Conservation (phyloP, 2,888 invertebrate species). For the Aelia acuminata region DNA sequence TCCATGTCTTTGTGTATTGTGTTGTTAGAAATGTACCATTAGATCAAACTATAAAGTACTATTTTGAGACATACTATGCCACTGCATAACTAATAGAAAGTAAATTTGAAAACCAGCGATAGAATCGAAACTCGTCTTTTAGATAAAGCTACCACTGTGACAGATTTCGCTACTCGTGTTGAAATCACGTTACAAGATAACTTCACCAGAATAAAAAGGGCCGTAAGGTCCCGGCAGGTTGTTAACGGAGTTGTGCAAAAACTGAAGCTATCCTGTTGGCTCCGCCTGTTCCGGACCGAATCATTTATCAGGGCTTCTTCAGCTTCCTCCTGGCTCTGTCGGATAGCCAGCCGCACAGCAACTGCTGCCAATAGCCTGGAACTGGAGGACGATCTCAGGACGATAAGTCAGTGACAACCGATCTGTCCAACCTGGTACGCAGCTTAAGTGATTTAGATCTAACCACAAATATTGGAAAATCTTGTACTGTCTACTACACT, state of each 20-base stretch:
- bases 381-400: background rate
- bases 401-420: background rate
- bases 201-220: background rate
- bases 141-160: background rate
- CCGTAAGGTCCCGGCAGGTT: background rate
- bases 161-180: background rate
- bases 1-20: too few species aligned
- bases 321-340: background rate
- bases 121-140: background rate
- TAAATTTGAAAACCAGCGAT: background rate
- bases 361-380: too few species aligned
- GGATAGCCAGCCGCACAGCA: too few species aligned
- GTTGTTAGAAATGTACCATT: too few species aligned
- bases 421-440: too few species aligned
- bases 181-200: background rate
- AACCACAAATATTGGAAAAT: too few species aligned
- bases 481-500: too few species aligned
- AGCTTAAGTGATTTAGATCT: too few species aligned
- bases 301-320: slow-evolving; percentile 19
- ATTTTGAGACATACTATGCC: too few species aligned
- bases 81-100: too few species aligned
- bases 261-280: background rate
- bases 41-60: too few species aligned
- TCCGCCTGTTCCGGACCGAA: background rate
- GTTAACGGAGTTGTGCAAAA: background rate